phyloP scores from a whole-genome alignment of 2,888 invertebrate species.

The Torymus aiolomorphi region DNA sequence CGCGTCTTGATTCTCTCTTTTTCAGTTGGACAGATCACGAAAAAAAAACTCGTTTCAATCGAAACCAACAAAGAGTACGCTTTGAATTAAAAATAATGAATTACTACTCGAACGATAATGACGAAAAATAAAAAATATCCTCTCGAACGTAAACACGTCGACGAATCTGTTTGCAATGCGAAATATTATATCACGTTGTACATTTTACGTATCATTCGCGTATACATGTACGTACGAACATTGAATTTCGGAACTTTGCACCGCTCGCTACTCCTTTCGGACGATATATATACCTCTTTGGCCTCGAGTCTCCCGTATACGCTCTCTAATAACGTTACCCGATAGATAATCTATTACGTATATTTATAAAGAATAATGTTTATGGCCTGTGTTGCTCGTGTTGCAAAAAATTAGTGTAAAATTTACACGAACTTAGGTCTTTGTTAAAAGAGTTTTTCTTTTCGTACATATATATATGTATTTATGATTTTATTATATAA shows the following conservation, averaged over 20 bases:
- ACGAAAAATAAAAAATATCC: too few species aligned
- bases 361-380: not conserved
- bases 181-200: not conserved
- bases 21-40: too few species aligned
- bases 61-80: too few species aligned
- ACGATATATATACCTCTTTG: conserved; percentile 13
- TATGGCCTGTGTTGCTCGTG: not conserved
- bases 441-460: not conserved
- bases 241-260: conserved; percentile 57
- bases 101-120: too few species aligned
- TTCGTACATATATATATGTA: not conserved
- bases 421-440: conserved; percentile 6
- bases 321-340: not conserved
- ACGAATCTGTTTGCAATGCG: not conserved
- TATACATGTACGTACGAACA: conserved; percentile 22
- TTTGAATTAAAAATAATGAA: too few species aligned
- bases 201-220: conserved; percentile 11
- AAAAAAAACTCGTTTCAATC: too few species aligned
- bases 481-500: too few species aligned
- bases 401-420: not conserved
- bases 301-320: too few species aligned
- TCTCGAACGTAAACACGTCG: not conserved
- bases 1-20: too few species aligned
- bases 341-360: too few species aligned
- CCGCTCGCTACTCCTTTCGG: conserved; percentile 54